Evolutionary conservation across 2,113 vertebrate genomes (phyloP), one percentile per base, ranked within the genome.

Genomic region (Cheilinus undulatus): DNA sequence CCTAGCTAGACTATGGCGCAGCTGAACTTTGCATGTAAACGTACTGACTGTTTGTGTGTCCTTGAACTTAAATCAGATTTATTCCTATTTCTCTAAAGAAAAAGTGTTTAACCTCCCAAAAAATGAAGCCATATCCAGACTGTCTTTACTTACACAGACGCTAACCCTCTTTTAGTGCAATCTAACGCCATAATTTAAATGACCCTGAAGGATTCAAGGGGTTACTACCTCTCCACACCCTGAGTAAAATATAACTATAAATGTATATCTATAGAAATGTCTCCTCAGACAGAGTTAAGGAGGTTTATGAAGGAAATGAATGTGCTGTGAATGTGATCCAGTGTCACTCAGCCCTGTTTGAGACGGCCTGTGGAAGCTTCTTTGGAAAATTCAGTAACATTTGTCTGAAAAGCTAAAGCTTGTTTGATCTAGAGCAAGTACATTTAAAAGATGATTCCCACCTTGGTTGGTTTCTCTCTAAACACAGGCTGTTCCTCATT

Each of bases 71-170:
- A 3, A 3, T 32, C 30, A 7, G 30, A n/a, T n/a, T n/a, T 32
- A 9, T 32, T 32, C 9, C 30, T 32, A 7, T 30, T 4, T 3
- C 28, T 30, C 7, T 30, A 4, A 30, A 30, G 28, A 30, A 30
- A 7, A 30, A 30, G 28, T 30, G 28, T 30, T 30, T 3, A 30
- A 7, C 28, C 28, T 11, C 3, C 73, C 60, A 76, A 53, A 70
- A 73, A 51, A 64, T 71, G 88, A 76, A 89, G 89, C 88, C 89
- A 91, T 88, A 88, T 67, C 58, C 70, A 64, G 51, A 74, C 53
- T 48, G 60, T 87, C 86, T 82, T 77, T 71, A 60, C 80, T 78
- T 75, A 77, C 76, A 79, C 76, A 73, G 76, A 80, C 32, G 38
- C 86, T 75, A n/a, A n/a, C n/a, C n/a, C n/a, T n/a, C n/a, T 63